Conservation (phyloP, 30 jellyfish, hydroid and myxozoan species). For the Aurelia sp. region DNA sequence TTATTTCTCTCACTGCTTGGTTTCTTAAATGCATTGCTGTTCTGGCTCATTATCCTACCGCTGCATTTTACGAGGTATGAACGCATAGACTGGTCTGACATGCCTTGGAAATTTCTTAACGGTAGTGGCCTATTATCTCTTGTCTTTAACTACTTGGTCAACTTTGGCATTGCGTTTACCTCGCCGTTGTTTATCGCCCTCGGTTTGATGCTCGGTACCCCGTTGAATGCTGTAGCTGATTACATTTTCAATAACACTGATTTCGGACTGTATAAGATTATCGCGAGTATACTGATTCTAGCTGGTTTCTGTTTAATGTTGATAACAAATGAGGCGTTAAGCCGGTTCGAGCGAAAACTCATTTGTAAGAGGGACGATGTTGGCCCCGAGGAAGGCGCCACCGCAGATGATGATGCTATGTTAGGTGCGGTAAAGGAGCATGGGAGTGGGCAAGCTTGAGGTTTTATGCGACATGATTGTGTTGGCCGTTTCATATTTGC, state of each 20-base stretch:
- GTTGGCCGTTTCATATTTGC: no score
- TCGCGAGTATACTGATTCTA: slow-evolving; percentile 79
- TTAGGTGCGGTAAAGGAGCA: no score
- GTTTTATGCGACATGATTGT: no score
- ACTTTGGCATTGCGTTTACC: slow-evolving; percentile 92
- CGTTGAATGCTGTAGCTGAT: slow-evolving; percentile 87
- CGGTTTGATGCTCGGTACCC: slow-evolving; percentile 91
- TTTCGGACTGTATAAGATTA: slow-evolving; percentile 73
- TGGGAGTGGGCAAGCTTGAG: no score
- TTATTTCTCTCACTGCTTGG: slow-evolving; percentile 87
- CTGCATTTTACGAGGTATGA: slow-evolving; percentile 75
- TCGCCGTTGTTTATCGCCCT: slow-evolving; percentile 92
- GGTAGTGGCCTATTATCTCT: slow-evolving; percentile 77
- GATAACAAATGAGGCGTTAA: slow-evolving; percentile 70
- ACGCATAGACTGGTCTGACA: slow-evolving; percentile 54
- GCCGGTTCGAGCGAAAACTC: slow-evolving; percentile 53
- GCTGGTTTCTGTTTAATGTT: slow-evolving; percentile 87
- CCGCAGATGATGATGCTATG: background rate
- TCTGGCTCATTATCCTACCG: slow-evolving; percentile 74
- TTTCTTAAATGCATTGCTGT: slow-evolving; percentile 45
- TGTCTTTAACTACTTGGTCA: slow-evolving; percentile 80
- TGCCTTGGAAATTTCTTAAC: slow-evolving; percentile 82
- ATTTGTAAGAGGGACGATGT: slow-evolving; percentile 43
- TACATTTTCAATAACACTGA: slow-evolving; percentile 60
- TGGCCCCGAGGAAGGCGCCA: background rate